Evolutionary conservation across 2,888 invertebrate genomes (phyloP).

Genomic region (Chloroclysta siterata): DNA sequence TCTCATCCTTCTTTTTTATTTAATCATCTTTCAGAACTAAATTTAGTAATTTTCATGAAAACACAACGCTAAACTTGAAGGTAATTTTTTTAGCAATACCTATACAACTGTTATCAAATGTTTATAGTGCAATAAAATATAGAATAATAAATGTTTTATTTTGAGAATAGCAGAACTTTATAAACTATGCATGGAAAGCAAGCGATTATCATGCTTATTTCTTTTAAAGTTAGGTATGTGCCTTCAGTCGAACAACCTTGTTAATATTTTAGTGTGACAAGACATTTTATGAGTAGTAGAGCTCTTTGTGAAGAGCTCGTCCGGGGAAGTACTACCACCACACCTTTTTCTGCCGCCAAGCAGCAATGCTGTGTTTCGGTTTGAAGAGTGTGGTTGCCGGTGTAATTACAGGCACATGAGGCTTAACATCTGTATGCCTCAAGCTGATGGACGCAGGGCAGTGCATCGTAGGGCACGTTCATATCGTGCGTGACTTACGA

Average conservation of each 20-base stretch:
- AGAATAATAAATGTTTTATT: background rate
- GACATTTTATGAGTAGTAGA: too few relatives aligned
- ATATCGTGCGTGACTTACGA: too few relatives aligned
- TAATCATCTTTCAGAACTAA: background rate
- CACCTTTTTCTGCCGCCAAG: too few relatives aligned
- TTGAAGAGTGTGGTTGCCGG: too few relatives aligned
- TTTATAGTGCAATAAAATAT: conserved; percentile 19
- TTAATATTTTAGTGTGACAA: conserved; percentile 32
- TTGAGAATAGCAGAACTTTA: background rate
- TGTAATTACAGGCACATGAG: too few relatives aligned
- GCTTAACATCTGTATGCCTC: too few relatives aligned
- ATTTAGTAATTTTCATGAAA: background rate
- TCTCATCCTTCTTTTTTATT: background rate
- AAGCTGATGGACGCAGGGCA: too few relatives aligned
- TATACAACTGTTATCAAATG: conserved; percentile 5
- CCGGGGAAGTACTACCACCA: too few relatives aligned
- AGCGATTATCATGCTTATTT: conserved; percentile 24
- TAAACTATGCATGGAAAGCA: conserved; percentile 25
- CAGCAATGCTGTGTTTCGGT: too few relatives aligned
- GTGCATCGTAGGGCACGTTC: too few relatives aligned
- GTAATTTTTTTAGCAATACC: background rate
- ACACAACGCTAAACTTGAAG: background rate
- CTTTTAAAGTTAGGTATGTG: conserved; percentile 33
- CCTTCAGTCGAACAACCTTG: conserved; percentile 28
- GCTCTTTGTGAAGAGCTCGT: too few relatives aligned